These are phyloP conservation scores for Thunnus maccoyii DNA, from an alignment of 2,113 vertebrate genomes.

Conservation along the genomic window DNA sequence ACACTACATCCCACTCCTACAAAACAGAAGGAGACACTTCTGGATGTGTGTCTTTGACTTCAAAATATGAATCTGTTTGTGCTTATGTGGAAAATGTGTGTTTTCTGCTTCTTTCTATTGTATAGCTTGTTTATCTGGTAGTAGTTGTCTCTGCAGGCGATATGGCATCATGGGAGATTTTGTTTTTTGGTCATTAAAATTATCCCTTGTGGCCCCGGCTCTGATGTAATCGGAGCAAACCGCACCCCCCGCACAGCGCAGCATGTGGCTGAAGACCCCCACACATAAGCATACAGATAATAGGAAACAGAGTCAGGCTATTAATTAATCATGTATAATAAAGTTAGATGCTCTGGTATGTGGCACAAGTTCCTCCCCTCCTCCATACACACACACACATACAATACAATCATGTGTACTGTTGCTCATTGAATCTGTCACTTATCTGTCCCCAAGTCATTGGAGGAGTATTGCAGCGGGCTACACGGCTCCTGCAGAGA, in stretches of 20 bases:
- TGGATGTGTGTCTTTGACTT: neutral
- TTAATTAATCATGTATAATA: conserved; percentile 73
- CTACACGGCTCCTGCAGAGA: conserved; percentile 15
- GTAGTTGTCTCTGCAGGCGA: conserved; percentile 26
- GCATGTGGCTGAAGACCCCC: conserved; percentile 69
- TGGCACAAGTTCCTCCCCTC: conserved; percentile 29
- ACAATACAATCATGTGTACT: neutral
- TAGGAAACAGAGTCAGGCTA: conserved; percentile 72
- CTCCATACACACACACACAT: conserved; percentile 11
- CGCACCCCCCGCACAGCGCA: conserved; percentile 64
- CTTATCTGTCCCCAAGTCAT: conserved; percentile 7
- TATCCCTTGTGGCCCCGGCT: conserved; percentile 57
- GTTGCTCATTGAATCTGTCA: conserved; percentile 30
- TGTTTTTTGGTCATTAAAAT: conserved; percentile 60
- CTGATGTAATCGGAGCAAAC: conserved; percentile 77
- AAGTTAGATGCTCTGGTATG: conserved; percentile 59
- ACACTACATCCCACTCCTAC: conserved; percentile 20
- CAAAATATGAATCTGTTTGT: neutral
- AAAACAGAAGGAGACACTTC: conserved; percentile 27
- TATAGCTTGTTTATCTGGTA: conserved; percentile 18
- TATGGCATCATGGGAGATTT: conserved; percentile 33
- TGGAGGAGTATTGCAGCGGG: conserved; percentile 7
- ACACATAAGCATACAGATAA: conserved; percentile 72
- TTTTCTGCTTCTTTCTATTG: conserved; percentile 15
- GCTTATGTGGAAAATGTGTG: neutral